These are phyloP conservation scores for Heliocidaris erythrogramma DNA, from an alignment of 35 echinoderm and acorn worm genomes.

Conservation along the genomic window DNA sequence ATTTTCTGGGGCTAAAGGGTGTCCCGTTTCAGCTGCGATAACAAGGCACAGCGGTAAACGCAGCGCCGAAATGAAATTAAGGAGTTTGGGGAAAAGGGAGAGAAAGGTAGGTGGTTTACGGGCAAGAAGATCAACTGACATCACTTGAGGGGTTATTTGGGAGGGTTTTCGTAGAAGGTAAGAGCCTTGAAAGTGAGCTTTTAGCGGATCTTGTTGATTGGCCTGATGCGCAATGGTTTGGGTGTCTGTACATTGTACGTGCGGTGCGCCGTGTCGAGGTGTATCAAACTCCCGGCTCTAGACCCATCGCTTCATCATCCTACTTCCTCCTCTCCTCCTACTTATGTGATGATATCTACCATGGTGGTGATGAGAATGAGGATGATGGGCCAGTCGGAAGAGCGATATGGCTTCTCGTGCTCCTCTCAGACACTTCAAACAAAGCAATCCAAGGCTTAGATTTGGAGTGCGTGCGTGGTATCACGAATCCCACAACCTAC, in stretches of 20 bases:
- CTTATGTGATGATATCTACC: conserved; percentile 11
- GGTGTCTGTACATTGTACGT: conserved; percentile 11
- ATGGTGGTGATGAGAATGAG: neutral
- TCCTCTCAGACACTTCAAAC: neutral
- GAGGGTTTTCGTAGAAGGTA: neutral
- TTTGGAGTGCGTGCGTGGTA: neutral
- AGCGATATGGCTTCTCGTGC: neutral
- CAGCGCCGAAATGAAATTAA: conserved; percentile 40
- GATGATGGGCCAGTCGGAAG: neutral
- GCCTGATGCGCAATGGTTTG: conserved; percentile 20
- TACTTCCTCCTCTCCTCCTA: neutral
- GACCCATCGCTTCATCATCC: neutral
- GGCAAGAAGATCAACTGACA: conserved; percentile 44
- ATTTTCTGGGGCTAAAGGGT: conserved; percentile 32
- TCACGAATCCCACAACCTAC: neutral
- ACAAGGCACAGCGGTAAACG: conserved; percentile 18
- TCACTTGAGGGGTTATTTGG: conserved; percentile 41
- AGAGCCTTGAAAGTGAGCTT: conserved; percentile 38
- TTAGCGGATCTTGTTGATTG: conserved; percentile 39
- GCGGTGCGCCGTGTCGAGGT: neutral
- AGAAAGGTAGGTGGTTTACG: conserved; percentile 33
- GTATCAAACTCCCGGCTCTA: neutral
- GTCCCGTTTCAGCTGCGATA: conserved; percentile 45
- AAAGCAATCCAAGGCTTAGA: neutral
- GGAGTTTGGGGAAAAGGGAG: conserved; percentile 25